Percentiles rank a stretch among this genome's conserved stretches.
Conservation (phyloP, 2,113 vertebrate species). For the Indri indri region DNA sequence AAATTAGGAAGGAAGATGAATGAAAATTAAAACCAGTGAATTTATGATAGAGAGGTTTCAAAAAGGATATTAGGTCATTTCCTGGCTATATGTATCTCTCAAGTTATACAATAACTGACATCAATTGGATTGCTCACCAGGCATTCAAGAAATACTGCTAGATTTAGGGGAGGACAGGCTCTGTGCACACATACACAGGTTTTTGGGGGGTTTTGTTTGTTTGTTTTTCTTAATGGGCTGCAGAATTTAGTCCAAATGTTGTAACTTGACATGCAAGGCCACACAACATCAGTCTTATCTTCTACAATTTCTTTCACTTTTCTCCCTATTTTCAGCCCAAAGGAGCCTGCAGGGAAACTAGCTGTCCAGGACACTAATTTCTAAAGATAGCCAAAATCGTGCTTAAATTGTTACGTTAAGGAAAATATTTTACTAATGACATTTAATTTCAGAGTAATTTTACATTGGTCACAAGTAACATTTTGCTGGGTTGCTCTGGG, state of each 20-base stretch:
- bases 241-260: neutral
- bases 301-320: neutral
- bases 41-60: neutral
- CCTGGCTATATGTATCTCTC: neutral
- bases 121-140: neutral
- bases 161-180: neutral
- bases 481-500: neutral
- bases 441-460: neutral
- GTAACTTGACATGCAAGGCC: neutral
- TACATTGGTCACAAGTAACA: neutral
- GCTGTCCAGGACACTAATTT: neutral
- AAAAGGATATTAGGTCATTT: neutral
- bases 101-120: neutral
- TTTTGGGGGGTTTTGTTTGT: too few relatives aligned
- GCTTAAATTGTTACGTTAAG: neutral
- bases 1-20: neutral
- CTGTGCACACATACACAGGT: neutral
- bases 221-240: neutral
- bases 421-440: neutral
- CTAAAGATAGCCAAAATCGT: neutral
- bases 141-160: neutral
- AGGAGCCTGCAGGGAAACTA: neutral
- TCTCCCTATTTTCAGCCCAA: neutral
- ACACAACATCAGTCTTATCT: neutral
- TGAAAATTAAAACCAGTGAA: neutral